A percentile compares a stretch with the other conserved stretches of the same genome.
Conservation (phyloP, 2,113 vertebrate genomes). For the Gasterosteus aculeatus region DNA sequence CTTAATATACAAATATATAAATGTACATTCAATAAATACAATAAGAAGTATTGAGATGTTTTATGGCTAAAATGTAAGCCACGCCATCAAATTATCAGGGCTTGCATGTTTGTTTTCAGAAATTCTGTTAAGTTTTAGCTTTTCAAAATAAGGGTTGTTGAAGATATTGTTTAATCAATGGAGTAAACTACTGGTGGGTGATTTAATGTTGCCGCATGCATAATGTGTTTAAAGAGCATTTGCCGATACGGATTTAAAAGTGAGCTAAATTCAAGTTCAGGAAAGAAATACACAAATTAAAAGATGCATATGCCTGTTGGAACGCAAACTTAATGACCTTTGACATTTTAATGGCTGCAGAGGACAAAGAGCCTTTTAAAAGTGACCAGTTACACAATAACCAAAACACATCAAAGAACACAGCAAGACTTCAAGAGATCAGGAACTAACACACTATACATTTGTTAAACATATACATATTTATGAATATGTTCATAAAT, state of each 20-base stretch:
- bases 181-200: conserved; percentile 35
- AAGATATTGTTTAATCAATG: conserved; percentile 16
- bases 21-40: conserved; percentile 85
- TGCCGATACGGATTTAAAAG: conserved; percentile 16
- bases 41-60: conserved; percentile 57
- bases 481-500: conserved; percentile 2
- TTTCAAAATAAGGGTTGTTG: conserved; percentile 38
- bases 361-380: conserved; percentile 69
- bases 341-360: conserved; percentile 40
- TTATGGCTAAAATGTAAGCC: conserved; percentile 57
- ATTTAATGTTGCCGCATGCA: conserved; percentile 31
- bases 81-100: conserved; percentile 44
- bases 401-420: conserved; percentile 60
- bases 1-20: conserved; percentile 84
- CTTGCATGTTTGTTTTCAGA: conserved; percentile 39
- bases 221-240: conserved; percentile 6
- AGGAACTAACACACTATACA: conserved; percentile 56
- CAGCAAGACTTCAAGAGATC: conserved; percentile 55
- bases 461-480: conserved; percentile 48
- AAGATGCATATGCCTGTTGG: conserved; percentile 27
- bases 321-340: conserved; percentile 10
- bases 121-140: conserved; percentile 49
- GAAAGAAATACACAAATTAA: background rate
- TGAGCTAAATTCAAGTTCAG: conserved; percentile 17
- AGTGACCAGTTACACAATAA: conserved; percentile 81